A percentile compares a stretch with the other conserved stretches of the same genome.
phyloP scores from a whole-genome alignment of 1,140 invertebrate species.

The Musca vetustissima region DNA sequence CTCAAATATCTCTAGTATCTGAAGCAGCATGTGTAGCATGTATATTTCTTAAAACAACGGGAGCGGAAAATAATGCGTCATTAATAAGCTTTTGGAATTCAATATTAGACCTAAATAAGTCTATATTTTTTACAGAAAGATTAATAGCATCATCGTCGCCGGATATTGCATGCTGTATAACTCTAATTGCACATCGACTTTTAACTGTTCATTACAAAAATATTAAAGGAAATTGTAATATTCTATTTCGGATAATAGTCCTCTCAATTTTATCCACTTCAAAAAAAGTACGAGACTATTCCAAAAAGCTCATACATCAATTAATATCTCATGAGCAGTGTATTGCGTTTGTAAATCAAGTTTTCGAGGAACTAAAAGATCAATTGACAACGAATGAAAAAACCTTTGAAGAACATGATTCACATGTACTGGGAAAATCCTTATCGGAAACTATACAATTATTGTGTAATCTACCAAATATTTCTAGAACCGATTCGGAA shows the following conservation, averaged over 20 bases:
- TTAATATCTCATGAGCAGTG: constrained; percentile 47
- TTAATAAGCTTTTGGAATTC: constrained; percentile 67
- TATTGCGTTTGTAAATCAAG: constrained; percentile 57
- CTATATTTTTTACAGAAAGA: constrained; percentile 81
- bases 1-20: constrained; percentile 65
- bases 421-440: constrained; percentile 48
- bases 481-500: constrained; percentile 58
- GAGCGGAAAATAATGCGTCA: constrained; percentile 37
- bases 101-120: constrained; percentile 73
- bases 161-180: constrained; percentile 66
- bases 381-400: constrained; percentile 63
- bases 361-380: constrained; percentile 64
- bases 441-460: constrained; percentile 42
- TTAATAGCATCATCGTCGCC: constrained; percentile 70
- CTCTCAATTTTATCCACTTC: constrained; percentile 62
- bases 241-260: constrained; percentile 66
- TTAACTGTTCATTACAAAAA: constrained; percentile 64
- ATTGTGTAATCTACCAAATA: constrained; percentile 49
- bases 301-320: constrained; percentile 44
- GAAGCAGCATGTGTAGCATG: constrained; percentile 79
- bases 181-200: constrained; percentile 67
- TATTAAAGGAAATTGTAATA: constrained; percentile 61
- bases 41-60: constrained; percentile 67
- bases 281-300: constrained; percentile 49
- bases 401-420: constrained; percentile 51